These are phyloP conservation scores for Hypomecis punctinalis DNA, from an alignment of 2,888 invertebrate genomes.

Conservation along the genomic window DNA sequence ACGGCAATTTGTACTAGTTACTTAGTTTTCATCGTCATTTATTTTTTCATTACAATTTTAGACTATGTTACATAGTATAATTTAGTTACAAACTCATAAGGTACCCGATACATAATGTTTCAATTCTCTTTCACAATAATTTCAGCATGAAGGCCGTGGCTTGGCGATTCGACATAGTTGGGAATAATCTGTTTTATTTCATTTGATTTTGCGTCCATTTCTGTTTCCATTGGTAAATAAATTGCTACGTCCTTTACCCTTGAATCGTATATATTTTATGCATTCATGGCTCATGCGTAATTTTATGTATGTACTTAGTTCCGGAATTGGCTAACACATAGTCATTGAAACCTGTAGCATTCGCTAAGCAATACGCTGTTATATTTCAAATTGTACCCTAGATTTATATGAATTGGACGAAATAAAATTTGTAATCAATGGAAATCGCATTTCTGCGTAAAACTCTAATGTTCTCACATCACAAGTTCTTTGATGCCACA, in stretches of 20 bases:
- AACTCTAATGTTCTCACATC: not conserved
- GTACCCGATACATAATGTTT: not conserved
- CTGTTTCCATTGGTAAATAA: conserved; percentile 11
- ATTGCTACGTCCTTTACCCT: conserved; percentile 4
- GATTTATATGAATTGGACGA: too few species aligned
- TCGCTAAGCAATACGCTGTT: not conserved
- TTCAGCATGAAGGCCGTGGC: conserved; percentile 29
- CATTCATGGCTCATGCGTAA: conserved; percentile 3
- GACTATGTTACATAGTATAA: not conserved
- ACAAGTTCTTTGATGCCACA: not conserved
- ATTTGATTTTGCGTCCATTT: conserved; percentile 2
- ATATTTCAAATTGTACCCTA: not conserved
- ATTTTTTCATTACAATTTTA: not conserved
- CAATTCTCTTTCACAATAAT: conserved; percentile 14
- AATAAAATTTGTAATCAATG: too few species aligned
- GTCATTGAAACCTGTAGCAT: not conserved
- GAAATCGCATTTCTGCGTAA: not conserved
- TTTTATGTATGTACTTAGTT: conserved; percentile 1
- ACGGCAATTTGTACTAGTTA: not conserved
- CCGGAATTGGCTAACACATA: conserved; percentile 4
- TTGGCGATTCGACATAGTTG: conserved; percentile 26
- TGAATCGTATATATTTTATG: conserved; percentile 5
- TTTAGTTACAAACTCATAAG: not conserved
- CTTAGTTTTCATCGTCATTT: too few species aligned
- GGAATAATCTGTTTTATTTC: conserved; percentile 12